Base-by-base conservation (phyloP, 2,888 invertebrate genomes). In the Beris morrisii region DNA sequence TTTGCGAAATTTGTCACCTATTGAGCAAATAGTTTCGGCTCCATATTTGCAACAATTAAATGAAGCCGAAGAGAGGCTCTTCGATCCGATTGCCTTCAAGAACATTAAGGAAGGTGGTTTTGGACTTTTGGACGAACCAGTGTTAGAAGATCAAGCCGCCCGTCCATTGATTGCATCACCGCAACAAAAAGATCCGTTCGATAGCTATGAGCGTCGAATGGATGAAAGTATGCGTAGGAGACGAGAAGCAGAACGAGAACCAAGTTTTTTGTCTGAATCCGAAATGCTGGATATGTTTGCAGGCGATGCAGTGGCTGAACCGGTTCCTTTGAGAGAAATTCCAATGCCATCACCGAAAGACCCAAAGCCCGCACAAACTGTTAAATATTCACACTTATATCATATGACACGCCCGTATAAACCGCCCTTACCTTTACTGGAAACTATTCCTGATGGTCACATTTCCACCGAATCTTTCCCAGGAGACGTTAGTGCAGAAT, bases 301-400 rank as follows among this genome's bases (percentile, higher is more conserved):
- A 7, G 45, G 30, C 13, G 55, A 46, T 9, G 28, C 12, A 12
- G 45, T 67, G 6, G 58, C 31, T 7, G 46, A 53, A n/a, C 67
- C 67, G 11, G 5, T 30, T 3, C 48, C 46, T 1, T 13, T 65
- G 5, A 28, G 31, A 1, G 7, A 46, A 13, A 59, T 65, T 28
- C 65, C 67, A 9, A 65, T 67, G 67, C 65, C 67, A 53, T n/a
- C n/a, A 43, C 22, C 30, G 9, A 38, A 38, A 22, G 22, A 43
- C 2, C 15, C 52, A 43, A 4, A 32, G 15, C 63, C 30, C 2
- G 12, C 44, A 11, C 30, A 6, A 13, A 28, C 30, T n/a, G 5
- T 15, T 7, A 9, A 5, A 0, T 22, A 3, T 44, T 22, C 22
- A 13, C 11, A 43, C 11, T 50, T 32, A 3, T 61, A 45, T 15